Evolutionary conservation across 2,113 vertebrate genomes (phyloP).

Genomic region (Takifugu flavidus): DNA sequence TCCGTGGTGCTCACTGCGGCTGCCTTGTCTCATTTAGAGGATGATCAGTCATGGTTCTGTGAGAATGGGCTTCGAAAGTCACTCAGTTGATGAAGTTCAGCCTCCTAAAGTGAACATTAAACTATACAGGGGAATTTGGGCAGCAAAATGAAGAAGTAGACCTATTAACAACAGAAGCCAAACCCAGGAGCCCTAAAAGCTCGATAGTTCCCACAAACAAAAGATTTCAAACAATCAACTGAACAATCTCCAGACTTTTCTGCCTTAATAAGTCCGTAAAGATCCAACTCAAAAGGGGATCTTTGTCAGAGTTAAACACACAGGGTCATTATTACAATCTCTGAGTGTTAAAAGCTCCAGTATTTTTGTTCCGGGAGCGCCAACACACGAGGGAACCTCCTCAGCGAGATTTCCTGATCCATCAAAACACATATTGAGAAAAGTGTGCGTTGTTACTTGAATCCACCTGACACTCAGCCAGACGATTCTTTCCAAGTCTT

Average conservation of each 20-base stretch:
- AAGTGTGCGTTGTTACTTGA: constrained; percentile 21
- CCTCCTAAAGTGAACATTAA: too few species aligned
- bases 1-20: constrained; percentile 17
- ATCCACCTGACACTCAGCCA: constrained; percentile 23
- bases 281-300: constrained; percentile 18
- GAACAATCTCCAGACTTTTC: constrained; percentile 13
- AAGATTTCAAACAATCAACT: background rate
- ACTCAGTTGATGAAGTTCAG: too few species aligned
- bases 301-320: constrained; percentile 13
- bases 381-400: constrained; percentile 4
- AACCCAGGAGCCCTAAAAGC: background rate
- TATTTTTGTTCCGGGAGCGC: background rate
- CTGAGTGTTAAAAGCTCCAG: background rate
- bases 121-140: too few species aligned
- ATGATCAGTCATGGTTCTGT: constrained; percentile 44
- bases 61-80: constrained; percentile 31
- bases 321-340: constrained; percentile 8
- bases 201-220: constrained; percentile 8
- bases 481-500: constrained; percentile 17
- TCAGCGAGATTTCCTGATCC: background rate
- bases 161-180: background rate
- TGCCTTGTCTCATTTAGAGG: constrained; percentile 27
- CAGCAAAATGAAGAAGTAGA: too few species aligned
- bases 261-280: constrained; percentile 19
- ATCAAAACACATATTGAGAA: constrained; percentile 1